Percentiles rank a stretch among this genome's conserved stretches.
These are phyloP conservation scores for Phoebastria nigripes DNA, from an alignment of 2,797 vertebrate species.

Conservation along the genomic window DNA sequence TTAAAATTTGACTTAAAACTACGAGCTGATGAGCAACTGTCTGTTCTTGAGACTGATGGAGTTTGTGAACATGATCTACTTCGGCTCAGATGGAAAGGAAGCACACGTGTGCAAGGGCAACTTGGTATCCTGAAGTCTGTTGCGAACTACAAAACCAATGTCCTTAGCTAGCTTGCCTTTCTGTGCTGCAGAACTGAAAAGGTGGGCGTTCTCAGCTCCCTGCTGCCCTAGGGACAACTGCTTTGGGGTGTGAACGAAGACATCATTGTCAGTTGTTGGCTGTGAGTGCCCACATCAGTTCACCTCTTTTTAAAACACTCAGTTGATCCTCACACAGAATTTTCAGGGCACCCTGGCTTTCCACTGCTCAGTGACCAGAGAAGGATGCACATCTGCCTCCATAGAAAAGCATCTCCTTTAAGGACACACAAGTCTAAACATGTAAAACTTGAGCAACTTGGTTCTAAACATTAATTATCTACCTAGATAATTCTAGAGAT, in stretches of 20 bases:
- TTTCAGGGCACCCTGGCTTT: background rate
- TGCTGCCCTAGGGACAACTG: background rate
- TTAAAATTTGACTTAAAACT: background rate
- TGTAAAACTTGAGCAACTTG: background rate
- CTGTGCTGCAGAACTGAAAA: background rate
- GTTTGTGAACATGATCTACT: background rate
- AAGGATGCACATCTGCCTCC: background rate
- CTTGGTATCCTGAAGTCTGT: background rate
- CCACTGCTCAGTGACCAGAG: background rate
- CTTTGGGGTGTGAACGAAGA: background rate
- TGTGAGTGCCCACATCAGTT: background rate
- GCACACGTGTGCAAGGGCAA: background rate
- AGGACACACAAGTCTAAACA: background rate
- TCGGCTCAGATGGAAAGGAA: background rate
- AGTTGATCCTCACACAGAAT: background rate
- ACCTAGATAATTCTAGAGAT: background rate
- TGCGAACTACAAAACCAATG: background rate
- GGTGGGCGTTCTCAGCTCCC: accelerated
- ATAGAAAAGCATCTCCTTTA: background rate
- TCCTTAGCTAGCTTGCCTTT: background rate
- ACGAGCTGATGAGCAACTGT: background rate
- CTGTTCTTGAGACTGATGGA: background rate
- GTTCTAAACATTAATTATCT: background rate
- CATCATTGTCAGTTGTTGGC: background rate
- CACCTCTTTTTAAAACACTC: background rate